These are phyloP conservation scores for Labrus mixtus DNA, from an alignment of 2,113 vertebrate genomes.

Conservation along the genomic window DNA sequence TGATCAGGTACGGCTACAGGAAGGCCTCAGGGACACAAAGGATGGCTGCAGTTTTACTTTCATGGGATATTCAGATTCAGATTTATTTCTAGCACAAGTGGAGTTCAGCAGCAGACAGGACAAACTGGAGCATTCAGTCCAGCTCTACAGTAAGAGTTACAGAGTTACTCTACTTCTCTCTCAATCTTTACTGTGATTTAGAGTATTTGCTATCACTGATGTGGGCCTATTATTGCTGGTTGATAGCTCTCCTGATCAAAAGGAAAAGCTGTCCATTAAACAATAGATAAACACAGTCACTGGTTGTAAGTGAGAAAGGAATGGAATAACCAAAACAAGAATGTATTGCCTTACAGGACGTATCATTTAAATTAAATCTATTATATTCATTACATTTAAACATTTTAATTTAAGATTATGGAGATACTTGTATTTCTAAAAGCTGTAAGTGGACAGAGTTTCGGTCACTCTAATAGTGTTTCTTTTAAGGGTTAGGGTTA, in stretches of 20 bases:
- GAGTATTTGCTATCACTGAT: slow-evolving; percentile 46
- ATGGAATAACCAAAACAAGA: slow-evolving; percentile 44
- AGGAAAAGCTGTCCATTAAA: slow-evolving; percentile 33
- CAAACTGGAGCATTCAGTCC: not conserved
- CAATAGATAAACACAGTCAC: slow-evolving; percentile 41
- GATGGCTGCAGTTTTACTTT: not conserved
- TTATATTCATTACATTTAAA: not conserved
- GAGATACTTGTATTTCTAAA: too few species aligned
- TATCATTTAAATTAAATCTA: slow-evolving; percentile 23
- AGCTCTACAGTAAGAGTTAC: not conserved
- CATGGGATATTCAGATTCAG: slow-evolving; percentile 3
- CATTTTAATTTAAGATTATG: too few species aligned
- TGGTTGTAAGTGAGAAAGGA: slow-evolving; percentile 42
- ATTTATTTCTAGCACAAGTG: slow-evolving; percentile 11
- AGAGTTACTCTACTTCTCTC: not conserved
- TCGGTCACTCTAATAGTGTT: too few species aligned
- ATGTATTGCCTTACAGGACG: slow-evolving; percentile 44
- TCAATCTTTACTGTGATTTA: slow-evolving; percentile 7
- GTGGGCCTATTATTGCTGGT: slow-evolving; percentile 69
- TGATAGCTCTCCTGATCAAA: slow-evolving; percentile 39
- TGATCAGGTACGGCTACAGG: slow-evolving; percentile 24
- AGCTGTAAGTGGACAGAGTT: too few species aligned
- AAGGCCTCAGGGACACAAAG: slow-evolving; percentile 5
- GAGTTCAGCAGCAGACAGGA: not conserved
- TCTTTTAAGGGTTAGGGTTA: too few species aligned